phyloP scores from a whole-genome alignment of 1,140 invertebrate genomes.

The Gonioctena quinquepunctata region DNA sequence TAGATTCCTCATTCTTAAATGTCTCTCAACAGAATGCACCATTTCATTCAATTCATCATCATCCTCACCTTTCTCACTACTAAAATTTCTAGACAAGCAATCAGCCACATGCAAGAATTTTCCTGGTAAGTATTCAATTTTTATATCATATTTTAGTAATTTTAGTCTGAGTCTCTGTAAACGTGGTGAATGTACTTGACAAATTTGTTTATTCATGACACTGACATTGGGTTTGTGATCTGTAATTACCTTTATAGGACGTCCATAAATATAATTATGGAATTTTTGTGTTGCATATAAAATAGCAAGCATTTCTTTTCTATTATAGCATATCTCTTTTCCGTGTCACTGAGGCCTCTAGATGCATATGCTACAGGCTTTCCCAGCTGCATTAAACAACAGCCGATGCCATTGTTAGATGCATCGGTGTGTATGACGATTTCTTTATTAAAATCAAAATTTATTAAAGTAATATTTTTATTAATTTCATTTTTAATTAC shows the following conservation, averaged over 20 bases:
- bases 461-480: too few relatives aligned
- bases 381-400: too few relatives aligned
- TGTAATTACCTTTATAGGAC: constrained; percentile 33
- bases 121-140: constrained; percentile 1
- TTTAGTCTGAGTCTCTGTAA: constrained; percentile 17
- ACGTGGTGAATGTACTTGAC: background rate
- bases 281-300: constrained; percentile 42
- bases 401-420: too few relatives aligned
- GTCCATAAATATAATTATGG: constrained; percentile 49
- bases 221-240: constrained; percentile 22
- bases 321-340: too few relatives aligned
- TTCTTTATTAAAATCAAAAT: too few relatives aligned
- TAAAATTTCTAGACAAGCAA: constrained; percentile 4
- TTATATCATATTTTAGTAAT: constrained; percentile 16
- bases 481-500: too few relatives aligned
- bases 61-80: background rate
- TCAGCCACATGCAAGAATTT: constrained; percentile 1
- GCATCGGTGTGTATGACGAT: too few relatives aligned
- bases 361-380: too few relatives aligned
- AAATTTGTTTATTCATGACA: constrained; percentile 16
- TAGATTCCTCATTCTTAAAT: constrained; percentile 6
- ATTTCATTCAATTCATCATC: constrained; percentile 11
- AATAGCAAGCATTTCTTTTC: too few relatives aligned
- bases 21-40: constrained; percentile 6
- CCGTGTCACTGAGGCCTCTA: too few relatives aligned